Evolutionary conservation across 2,113 vertebrate species (phyloP), one percentile per base, ranked within the genome.

Genomic region (Anser brachyrhynchus): DNA sequence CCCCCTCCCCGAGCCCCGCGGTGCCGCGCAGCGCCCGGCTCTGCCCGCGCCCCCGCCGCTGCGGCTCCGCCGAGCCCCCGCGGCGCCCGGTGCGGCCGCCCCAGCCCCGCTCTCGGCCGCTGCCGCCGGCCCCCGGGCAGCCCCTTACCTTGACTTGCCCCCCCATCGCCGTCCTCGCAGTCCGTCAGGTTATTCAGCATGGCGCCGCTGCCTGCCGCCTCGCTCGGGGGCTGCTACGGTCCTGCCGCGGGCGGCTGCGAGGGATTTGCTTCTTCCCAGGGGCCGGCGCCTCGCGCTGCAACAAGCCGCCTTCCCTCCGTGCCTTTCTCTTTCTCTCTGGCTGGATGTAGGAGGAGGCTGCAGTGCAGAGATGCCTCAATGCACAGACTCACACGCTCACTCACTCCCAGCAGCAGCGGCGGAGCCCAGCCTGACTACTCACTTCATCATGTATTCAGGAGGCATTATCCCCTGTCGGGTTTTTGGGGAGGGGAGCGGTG

Each of bases 131-230:
- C 31, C 43, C 58, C 96, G 97, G 95, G 97, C 98, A 98, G 97
- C 97, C 96, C 98, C 99, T 99, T 98, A 99, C 99, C 99, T 97
- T 99, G 99, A 95, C 99, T 99, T 93, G 98, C 98, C 96, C 98
- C 99, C 96, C 98, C 99, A 91, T 99, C 99, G 97, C 98, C 99
- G 97, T 99, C 99, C 98, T 99, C 99, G 92, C 98, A 98, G 97
- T 99, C 99, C 90, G 99, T 99, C 98, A 99, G 98, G 98, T 99
- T 99, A 98, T 99, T 99, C 85, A 99, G 99, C 99, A 99, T 99
- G 98, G 98, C 98, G 97, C 97, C 97, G 93, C 95, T 92, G 93
- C 69, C 88, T 64, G 74, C 93, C 78, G 92, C 93, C 91, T 92
- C 86, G 78, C 79, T 82, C 93, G 87, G 93, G 89, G 93, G 95